These are phyloP conservation scores for Struthidea cinerea DNA, from an alignment of 2,113 vertebrate genomes.

Conservation along the genomic window DNA sequence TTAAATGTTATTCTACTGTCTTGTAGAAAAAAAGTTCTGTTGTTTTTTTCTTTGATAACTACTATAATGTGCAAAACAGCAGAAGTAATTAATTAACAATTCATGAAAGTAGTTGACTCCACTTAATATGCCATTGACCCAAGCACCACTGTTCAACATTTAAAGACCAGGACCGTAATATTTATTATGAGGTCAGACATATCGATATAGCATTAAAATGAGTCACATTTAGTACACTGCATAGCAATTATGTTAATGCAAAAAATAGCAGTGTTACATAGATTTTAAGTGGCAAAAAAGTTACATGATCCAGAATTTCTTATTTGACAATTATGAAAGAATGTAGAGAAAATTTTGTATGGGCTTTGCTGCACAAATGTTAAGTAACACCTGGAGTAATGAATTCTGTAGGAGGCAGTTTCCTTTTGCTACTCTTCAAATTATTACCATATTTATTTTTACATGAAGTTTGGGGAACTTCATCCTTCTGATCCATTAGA, in stretches of 20 bases:
- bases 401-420: background rate
- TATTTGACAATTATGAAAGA: background rate
- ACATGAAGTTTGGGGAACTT: background rate
- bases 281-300: background rate
- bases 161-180: slow-evolving; percentile 54
- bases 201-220: slow-evolving; percentile 65
- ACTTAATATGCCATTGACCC: slow-evolving; percentile 65
- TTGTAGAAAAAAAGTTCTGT: background rate
- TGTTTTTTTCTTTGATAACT: slow-evolving; percentile 32
- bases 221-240: slow-evolving; percentile 52
- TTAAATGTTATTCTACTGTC: background rate
- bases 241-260: slow-evolving; percentile 39
- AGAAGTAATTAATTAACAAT: slow-evolving; percentile 71
- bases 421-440: background rate
- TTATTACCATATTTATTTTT: background rate
- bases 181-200: slow-evolving; percentile 66
- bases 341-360: background rate
- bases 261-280: background rate
- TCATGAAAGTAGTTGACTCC: slow-evolving; percentile 64
- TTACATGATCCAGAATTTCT: background rate
- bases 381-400: background rate
- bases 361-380: background rate
- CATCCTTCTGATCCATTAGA: background rate
- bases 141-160: slow-evolving; percentile 36
- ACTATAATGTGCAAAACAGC: slow-evolving; percentile 29